Percentiles rank a stretch among this genome's conserved stretches.
Evolutionary conservation across 2,888 invertebrate genomes (phyloP).

Genomic region (Capitulum mitella): DNA sequence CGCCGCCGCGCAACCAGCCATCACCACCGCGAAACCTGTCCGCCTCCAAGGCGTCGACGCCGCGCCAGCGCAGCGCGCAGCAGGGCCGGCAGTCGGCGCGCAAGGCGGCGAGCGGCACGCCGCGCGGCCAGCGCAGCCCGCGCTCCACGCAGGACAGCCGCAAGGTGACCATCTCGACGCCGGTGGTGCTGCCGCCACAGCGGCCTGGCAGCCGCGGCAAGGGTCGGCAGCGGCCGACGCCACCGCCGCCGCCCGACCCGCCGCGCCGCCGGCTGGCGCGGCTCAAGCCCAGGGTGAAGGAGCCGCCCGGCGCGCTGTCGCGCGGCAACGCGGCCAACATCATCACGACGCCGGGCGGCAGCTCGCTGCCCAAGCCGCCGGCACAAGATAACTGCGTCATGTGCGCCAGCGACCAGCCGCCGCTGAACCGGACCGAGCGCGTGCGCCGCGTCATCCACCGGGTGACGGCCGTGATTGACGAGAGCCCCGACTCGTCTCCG

Average conservation of each 20-base stretch:
- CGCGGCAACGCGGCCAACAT: constrained; percentile 19
- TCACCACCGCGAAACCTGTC: not conserved
- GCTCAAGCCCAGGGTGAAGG: not conserved
- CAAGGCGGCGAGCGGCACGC: not conserved
- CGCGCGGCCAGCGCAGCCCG: not conserved
- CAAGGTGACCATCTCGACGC: not conserved
- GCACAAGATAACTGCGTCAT: not conserved
- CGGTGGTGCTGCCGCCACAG: not conserved
- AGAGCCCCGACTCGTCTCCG: constrained; percentile 14
- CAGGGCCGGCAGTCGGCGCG: not conserved
- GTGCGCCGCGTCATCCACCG: constrained; percentile 22
- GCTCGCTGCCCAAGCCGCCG: not conserved
- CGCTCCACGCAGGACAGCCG: not conserved
- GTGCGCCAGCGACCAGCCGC: not conserved
- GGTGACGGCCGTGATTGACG: constrained; percentile 8
- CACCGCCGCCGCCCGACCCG: not conserved
- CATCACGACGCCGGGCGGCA: constrained; percentile 9
- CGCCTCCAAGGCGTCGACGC: not conserved
- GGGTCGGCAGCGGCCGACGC: not conserved
- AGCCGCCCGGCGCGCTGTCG: not conserved
- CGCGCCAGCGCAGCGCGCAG: not conserved
- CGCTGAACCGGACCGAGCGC: not conserved
- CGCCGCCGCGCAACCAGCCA: not conserved
- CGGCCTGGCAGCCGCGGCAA: not conserved
- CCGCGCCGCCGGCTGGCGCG: not conserved